Base-by-base conservation (phyloP, 2,797 vertebrate genomes). In the Melanotaenia nigrans region DNA sequence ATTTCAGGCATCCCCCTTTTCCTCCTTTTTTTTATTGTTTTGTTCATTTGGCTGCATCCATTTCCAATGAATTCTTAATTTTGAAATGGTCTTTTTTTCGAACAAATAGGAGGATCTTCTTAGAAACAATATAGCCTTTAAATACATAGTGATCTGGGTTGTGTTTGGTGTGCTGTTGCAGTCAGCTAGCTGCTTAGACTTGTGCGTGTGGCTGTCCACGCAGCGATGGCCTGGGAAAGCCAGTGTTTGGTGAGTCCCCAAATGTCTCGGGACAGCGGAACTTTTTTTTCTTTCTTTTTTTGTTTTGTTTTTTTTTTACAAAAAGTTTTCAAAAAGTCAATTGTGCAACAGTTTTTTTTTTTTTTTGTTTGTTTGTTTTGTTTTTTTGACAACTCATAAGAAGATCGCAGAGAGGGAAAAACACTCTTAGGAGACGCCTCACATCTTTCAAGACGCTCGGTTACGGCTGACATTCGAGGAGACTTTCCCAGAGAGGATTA, bases 141-240 rank as follows among this genome's bases (percentile, higher is more conserved):
- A 86, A 84, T 89, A 90, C 86, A 72, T 69, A 12, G 65, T 53
- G 71, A 90, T 86, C 78, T 73, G 61, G 70, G 78, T 77, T 65
- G 67, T 61, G 71, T 90, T 90, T 81, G 75, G 83, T 92, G 95
- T 94, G 82, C 87, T 87, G 75, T 89, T 72, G 35, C 86, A 77
- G 83, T 88, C 79, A 53, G 68, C 82, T 91, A 92, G 95, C 94
- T 95, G 95, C 94, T 93, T 91, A 20, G 36, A 82, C 69, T 90
- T 92, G 92, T 92, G 92, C 90, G 81, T 82, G 80, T 78, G 81
- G 88, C 81, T 11, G 72, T 75, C 75, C 83, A 60, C 54, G 32
- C 64, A 68, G 59, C 1, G 36, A 42, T 57, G 42, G 56, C 61
- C 24, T n/a, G 70, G 62, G 64, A 79, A 75, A 85, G 73, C 73